Conservation (phyloP, 2,797 vertebrate species). For the Siniperca obscura region DNA sequence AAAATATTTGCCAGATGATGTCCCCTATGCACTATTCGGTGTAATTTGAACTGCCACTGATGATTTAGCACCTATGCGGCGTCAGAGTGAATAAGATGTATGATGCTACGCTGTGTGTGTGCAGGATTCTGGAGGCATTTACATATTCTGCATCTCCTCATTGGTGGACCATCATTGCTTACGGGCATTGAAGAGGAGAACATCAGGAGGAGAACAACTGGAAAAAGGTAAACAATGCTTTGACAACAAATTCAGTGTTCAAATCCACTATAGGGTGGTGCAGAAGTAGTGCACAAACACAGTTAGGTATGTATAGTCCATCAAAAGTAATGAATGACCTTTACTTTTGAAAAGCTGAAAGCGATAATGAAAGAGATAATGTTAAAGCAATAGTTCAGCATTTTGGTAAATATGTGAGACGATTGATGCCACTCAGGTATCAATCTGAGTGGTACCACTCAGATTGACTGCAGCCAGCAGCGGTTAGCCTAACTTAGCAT, state of each 20-base stretch:
- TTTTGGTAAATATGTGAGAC: not conserved
- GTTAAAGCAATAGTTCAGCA: not conserved
- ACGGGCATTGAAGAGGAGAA: conserved; percentile 29
- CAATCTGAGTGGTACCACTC: not conserved
- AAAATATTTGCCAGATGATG: conserved; percentile 31
- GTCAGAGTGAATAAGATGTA: conserved; percentile 52
- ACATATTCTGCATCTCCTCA: conserved; percentile 51
- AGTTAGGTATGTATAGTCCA: not conserved
- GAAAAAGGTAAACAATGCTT: conserved; percentile 16
- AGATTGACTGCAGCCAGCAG: not conserved
- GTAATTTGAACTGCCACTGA: conserved; percentile 44
- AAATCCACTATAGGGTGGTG: conserved; percentile 7
- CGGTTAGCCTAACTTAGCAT: not conserved
- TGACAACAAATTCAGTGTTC: conserved; percentile 47
- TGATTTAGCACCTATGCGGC: conserved; percentile 45
- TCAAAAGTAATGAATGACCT: not conserved
- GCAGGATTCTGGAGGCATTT: conserved; percentile 39
- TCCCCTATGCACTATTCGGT: conserved; percentile 5
- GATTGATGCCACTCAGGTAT: not conserved
- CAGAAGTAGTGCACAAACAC: conserved; percentile 36
- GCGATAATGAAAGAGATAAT: not conserved
- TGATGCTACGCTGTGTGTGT: conserved; percentile 8
- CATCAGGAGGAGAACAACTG: conserved; percentile 26
- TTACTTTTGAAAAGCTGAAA: not conserved
- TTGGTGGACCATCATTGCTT: conserved; percentile 45